Base-by-base conservation (phyloP, 2,888 invertebrate species). In the Selenia dentaria region DNA sequence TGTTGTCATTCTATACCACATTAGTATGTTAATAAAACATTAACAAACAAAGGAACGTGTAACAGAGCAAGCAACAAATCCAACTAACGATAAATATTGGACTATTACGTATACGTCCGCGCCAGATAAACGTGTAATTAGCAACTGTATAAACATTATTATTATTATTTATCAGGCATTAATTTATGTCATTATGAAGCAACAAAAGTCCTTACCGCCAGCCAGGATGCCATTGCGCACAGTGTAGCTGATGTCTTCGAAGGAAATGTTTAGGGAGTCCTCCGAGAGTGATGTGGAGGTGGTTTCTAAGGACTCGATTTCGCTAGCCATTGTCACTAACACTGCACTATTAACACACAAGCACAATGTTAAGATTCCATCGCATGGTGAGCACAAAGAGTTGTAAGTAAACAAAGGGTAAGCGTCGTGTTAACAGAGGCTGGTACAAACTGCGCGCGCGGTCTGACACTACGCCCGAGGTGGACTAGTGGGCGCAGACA, bases 211-310 rank as follows among this genome's bases (percentile, higher is more conserved):
- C 82, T 83, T 82, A 94, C 94, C 92, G 87, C 85, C 83, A 56
- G 75, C 78, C 29, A 93, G 82, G 51, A 93, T 64, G 49, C 93
- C 92, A 59, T 92, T 91, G 50, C 92, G 91, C 5, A 95, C 94
- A 12, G 89, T 89, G 73, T 94, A 95, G 32, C 91, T 92, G 47
- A 96, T 78, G 65, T 94, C 92, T 67, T 92, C 89, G 71, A 95
- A 96, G 53, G 93, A 92, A 58, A 96, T 90, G 68, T 94, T 92
- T 33, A 95, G 85, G 14, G 92, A 75, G 57, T 88, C 86, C 57
- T 88, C 89, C 1, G 76, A 70, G 5, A 78, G 58, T 3, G 85
- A 77, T n/a, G 85, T 75, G 31, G 88, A 87, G 27, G 72, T 77
- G 8, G 85, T 85, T 61, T 84, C 85, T 47, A 79, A 74, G 4